These are phyloP conservation scores for Vanessa cardui DNA, from an alignment of 2,888 invertebrate genomes.

Conservation along the genomic window DNA sequence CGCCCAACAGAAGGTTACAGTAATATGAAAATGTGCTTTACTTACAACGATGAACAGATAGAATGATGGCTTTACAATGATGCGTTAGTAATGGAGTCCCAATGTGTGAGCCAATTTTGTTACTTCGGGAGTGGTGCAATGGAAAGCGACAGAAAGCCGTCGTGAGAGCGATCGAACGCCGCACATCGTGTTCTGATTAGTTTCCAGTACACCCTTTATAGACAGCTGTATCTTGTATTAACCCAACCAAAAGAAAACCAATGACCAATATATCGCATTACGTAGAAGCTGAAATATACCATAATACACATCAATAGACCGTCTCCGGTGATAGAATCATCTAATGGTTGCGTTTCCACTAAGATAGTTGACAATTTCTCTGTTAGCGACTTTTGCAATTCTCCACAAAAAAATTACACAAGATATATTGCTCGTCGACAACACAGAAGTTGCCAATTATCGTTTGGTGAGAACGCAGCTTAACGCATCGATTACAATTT, in stretches of 20 bases:
- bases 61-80: conserved; percentile 78
- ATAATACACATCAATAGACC: conserved; percentile 59
- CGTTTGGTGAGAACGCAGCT: background rate
- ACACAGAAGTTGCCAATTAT: no score
- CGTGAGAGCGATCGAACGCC: conserved; percentile 51
- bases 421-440: no score
- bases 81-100: conserved; percentile 82
- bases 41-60: conserved; percentile 78
- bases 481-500: conserved; percentile 44
- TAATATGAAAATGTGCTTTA: conserved; percentile 72
- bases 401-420: no score
- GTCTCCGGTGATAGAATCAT: background rate
- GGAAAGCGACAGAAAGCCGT: conserved; percentile 81
- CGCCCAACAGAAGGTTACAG: conserved; percentile 50
- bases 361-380: background rate
- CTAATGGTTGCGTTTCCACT: conserved; percentile 5
- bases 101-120: conserved; percentile 81
- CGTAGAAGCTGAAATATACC: conserved; percentile 82
- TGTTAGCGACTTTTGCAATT: no score
- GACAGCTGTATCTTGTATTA: conserved; percentile 83
- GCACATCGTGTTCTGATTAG: conserved; percentile 62
- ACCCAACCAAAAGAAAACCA: conserved; percentile 83
- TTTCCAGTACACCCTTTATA: conserved; percentile 80
- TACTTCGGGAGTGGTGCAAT: conserved; percentile 78
- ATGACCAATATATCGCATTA: conserved; percentile 79